Evolutionary conservation across 2,797 vertebrate genomes (phyloP).

Genomic region (Sebastes kiyomatsui): DNA sequence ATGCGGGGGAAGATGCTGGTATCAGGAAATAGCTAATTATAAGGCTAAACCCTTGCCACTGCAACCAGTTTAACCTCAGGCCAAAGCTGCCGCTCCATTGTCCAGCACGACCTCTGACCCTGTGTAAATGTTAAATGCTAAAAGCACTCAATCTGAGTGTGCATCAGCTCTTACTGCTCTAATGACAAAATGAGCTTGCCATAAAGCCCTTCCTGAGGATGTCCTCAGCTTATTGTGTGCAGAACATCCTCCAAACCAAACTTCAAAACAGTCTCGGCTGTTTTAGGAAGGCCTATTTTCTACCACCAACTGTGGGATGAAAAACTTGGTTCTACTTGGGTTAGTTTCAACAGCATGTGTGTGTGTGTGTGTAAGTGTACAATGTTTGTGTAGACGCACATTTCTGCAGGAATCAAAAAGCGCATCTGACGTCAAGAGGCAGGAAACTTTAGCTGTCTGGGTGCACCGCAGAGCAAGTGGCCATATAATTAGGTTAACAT

Average conservation of each 20-base stretch:
- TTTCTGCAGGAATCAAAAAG: conserved; percentile 67
- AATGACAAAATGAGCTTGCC: conserved; percentile 22
- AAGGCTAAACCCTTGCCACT: neutral
- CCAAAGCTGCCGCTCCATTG: conserved; percentile 2
- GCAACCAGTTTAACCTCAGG: neutral
- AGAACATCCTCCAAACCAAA: conserved; percentile 27
- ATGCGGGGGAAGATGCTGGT: neutral
- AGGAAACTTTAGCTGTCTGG: conserved; percentile 82
- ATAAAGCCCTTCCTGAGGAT: conserved; percentile 61
- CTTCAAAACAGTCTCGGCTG: conserved; percentile 41
- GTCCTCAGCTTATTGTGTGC: conserved; percentile 48
- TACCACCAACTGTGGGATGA: conserved; percentile 37
- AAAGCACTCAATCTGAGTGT: conserved; percentile 9
- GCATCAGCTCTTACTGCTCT: neutral
- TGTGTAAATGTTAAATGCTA: neutral
- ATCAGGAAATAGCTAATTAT: neutral
- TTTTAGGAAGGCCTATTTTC: conserved; percentile 58
- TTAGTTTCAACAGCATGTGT: conserved; percentile 21
- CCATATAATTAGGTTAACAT: conserved; percentile 85
- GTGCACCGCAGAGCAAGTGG: conserved; percentile 76
- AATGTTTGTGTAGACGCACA: conserved; percentile 4
- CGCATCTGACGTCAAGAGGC: conserved; percentile 80
- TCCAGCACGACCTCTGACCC: conserved; percentile 15
- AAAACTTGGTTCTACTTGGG: conserved; percentile 9
- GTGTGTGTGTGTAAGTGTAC: neutral